These are phyloP conservation scores for Troides aeacus DNA, from an alignment of 2,888 invertebrate species.

Conservation along the genomic window DNA sequence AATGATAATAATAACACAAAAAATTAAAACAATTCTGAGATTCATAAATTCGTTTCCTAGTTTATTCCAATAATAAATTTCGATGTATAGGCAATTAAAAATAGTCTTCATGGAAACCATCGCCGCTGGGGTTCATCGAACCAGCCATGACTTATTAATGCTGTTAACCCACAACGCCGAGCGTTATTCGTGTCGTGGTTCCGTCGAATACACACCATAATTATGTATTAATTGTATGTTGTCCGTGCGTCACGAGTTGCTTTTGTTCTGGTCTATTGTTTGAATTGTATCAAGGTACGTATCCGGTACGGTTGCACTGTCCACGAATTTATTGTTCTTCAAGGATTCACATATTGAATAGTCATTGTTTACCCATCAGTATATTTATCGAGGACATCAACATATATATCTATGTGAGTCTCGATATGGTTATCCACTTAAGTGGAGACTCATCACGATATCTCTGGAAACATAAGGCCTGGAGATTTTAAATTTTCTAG, in stretches of 20 bases:
- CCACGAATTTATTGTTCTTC: constrained; percentile 17
- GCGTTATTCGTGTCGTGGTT: constrained; percentile 23
- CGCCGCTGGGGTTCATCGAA: constrained; percentile 5
- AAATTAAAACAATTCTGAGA: no score
- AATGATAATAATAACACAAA: no score
- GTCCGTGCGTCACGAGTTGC: constrained; percentile 26
- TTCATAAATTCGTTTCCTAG: no score
- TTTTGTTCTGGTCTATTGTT: constrained; percentile 26
- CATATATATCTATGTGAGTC: no score
- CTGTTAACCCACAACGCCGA: constrained; percentile 1
- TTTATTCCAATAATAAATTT: background rate
- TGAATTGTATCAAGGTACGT: constrained; percentile 14
- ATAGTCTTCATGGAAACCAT: constrained; percentile 2
- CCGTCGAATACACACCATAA: constrained; percentile 19
- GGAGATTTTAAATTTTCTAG: no score
- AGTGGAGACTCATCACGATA: no score
- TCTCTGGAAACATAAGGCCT: no score
- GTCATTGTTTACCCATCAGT: constrained; percentile 10
- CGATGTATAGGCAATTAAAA: background rate
- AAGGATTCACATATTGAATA: constrained; percentile 12
- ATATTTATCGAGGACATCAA: background rate
- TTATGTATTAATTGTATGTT: constrained; percentile 26
- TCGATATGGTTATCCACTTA: no score
- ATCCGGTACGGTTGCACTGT: constrained; percentile 9
- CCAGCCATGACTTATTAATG: constrained; percentile 19